Evolutionary conservation across 2,888 invertebrate genomes (phyloP), one percentile per base, ranked within the genome.

Genomic region (Syrista parreyssii): DNA sequence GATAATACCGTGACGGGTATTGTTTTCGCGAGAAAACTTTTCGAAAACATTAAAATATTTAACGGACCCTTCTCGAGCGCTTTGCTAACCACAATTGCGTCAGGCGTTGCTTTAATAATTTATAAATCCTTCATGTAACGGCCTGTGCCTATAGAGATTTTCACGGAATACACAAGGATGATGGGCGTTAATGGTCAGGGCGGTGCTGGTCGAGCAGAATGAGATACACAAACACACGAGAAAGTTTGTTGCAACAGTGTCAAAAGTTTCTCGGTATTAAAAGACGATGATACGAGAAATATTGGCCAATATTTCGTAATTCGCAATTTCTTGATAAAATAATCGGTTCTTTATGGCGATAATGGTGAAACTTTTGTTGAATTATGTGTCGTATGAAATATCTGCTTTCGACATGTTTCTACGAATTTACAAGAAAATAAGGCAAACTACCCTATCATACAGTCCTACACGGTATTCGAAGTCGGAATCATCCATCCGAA

Each of bases 11-110:
- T 73, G 74, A 74, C 68, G 40, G 79, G 76, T 77, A 86, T 85
- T 85, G 83, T 86, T 86, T 81, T 33, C 11, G 9, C 55, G 4
- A 71, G 71, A 71, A 55, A 71, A 71, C 31, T 84, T 84, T 83
- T 73, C 76, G 71, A 55, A 80, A 79, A 81, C 75, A 69, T 9
- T 84, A 77, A 82, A 82, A 84, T 79, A 80, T 82, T 84, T 75
- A 79, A 68, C 68, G 68, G 77, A 68, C 34, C 76, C 73, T 36
- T 55, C 55, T 55, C 55, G 23, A 55, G 55, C 23, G 55, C 23
- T 55, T 55, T 55, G 55, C 23, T 55, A 23, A 23, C 23, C 23
- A 55, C 23, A 55, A 55, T 55, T 55, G 32, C 12, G 71, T 71
- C 32, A 15, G 71, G 30, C 32, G 71, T 1, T 33, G 12, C 71